A percentile compares a stretch with the other conserved stretches of the same genome.
These are phyloP conservation scores for Lepidochrysops patricia DNA, from an alignment of 2,888 invertebrate genomes.

Conservation along the genomic window DNA sequence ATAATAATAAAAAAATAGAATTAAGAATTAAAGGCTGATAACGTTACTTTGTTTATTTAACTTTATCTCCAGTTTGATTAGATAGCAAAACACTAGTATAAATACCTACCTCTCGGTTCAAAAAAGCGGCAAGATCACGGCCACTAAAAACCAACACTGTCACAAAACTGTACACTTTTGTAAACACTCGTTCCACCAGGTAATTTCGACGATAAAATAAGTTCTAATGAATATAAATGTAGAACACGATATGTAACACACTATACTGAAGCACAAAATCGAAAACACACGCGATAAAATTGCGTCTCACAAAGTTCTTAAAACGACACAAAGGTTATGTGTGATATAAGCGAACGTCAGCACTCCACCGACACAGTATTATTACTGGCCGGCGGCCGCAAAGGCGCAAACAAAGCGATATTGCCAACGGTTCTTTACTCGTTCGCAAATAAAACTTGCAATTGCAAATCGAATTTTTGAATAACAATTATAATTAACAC, in stretches of 20 bases:
- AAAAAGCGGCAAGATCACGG: constrained; percentile 5
- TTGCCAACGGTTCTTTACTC: not conserved
- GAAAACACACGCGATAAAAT: constrained; percentile 26
- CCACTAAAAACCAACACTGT: constrained; percentile 1
- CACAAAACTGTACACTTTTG: constrained; percentile 7
- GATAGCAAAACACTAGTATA: not conserved
- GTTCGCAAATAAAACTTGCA: not conserved
- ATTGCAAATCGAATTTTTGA: too few relatives aligned
- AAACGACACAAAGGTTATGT: constrained; percentile 51
- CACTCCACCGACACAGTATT: constrained; percentile 37
- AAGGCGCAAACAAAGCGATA: not conserved
- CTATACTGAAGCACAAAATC: constrained; percentile 11
- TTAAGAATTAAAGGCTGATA: not conserved
- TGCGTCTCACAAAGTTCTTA: constrained; percentile 44
- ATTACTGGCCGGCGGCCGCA: constrained; percentile 35
- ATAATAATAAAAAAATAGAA: not conserved
- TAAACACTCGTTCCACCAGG: constrained; percentile 7
- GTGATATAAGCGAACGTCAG: constrained; percentile 44
- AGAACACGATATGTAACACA: not conserved
- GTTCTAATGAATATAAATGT: constrained; percentile 12
- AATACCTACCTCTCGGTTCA: not conserved
- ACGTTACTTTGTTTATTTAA: not conserved
- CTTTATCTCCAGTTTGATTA: not conserved
- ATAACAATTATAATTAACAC: not conserved
- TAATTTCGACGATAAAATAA: constrained; percentile 7